phyloP scores from a whole-genome alignment of 30 jellyfish, hydroid and myxozoan species.

The Chironex yamaguchii region DNA sequence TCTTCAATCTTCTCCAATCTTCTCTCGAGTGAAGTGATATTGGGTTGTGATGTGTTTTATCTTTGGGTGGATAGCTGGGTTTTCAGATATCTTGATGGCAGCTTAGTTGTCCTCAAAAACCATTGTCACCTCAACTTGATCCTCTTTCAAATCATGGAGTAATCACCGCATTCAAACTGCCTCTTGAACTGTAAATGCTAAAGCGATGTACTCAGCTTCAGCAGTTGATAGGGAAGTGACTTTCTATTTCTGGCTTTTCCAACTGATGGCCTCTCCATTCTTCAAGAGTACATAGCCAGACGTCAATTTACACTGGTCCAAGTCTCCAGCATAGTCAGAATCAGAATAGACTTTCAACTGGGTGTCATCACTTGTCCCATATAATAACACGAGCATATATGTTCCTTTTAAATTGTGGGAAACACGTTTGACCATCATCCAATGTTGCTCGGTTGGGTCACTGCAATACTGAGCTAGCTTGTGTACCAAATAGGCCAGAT shows the following conservation, averaged over 20 bases:
- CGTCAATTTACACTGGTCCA: neutral
- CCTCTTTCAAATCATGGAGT: neutral
- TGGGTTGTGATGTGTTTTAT: conserved; percentile 10
- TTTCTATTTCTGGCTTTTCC: conserved; percentile 4
- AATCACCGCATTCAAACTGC: neutral
- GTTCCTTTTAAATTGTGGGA: neutral
- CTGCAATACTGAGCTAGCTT: neutral
- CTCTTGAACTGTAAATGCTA: conserved; percentile 7
- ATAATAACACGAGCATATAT: neutral
- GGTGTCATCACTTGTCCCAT: neutral
- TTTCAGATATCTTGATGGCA: neutral
- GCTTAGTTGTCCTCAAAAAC: conserved; percentile 2
- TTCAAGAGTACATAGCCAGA: conserved; percentile 14
- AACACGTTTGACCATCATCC: neutral
- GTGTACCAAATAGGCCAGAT: neutral
- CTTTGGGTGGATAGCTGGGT: conserved; percentile 7
- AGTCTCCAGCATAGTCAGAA: neutral
- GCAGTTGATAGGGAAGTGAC: conserved; percentile 9
- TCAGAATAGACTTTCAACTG: neutral
- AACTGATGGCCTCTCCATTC: neutral
- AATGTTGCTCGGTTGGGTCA: neutral
- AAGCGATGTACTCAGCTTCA: conserved; percentile 13
- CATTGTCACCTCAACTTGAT: neutral
- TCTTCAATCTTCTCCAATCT: too few relatives aligned
- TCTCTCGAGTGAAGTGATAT: conserved; percentile 11